phyloP scores from a whole-genome alignment of 2,888 invertebrate genomes.

The Agriopis marginaria region DNA sequence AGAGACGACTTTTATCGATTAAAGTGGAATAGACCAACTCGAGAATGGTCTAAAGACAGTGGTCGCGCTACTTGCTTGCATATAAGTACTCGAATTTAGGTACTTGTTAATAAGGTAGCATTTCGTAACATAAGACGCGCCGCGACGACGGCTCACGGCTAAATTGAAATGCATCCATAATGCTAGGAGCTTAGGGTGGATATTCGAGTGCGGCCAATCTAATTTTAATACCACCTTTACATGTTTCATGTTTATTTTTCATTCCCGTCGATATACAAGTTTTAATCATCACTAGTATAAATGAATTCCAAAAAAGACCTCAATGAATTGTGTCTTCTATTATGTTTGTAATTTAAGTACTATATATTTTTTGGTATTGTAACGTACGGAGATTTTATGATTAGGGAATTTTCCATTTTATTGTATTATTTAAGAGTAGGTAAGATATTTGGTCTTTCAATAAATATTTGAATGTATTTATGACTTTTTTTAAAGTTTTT shows the following conservation, averaged over 20 bases:
- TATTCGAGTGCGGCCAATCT: too few relatives aligned
- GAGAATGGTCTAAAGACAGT: too few relatives aligned
- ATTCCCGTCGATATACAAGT: background rate
- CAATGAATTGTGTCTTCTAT: constrained; percentile 11
- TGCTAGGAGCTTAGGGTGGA: background rate
- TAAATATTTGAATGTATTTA: constrained; percentile 22
- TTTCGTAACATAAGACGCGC: too few relatives aligned
- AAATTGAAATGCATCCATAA: background rate
- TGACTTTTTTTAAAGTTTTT: background rate
- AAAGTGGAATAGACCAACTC: too few relatives aligned
- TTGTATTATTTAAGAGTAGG: constrained; percentile 32
- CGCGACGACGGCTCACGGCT: too few relatives aligned
- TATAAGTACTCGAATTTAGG: too few relatives aligned
- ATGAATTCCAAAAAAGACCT: constrained; percentile 2
- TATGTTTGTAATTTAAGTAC: background rate
- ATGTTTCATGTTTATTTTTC: too few relatives aligned
- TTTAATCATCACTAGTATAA: background rate
- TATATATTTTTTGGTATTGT: constrained; percentile 12
- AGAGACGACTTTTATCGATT: too few relatives aligned
- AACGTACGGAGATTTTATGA: constrained; percentile 12
- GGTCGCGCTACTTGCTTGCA: too few relatives aligned
- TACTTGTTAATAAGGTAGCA: too few relatives aligned
- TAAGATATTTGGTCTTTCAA: constrained; percentile 28
- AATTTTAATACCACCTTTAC: too few relatives aligned
- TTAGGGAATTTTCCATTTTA: constrained; percentile 38